Percentiles rank a stretch among this genome's conserved stretches.
These are phyloP conservation scores for Drosophila triauraria DNA, from an alignment of 1,140 invertebrate species.

Conservation along the genomic window DNA sequence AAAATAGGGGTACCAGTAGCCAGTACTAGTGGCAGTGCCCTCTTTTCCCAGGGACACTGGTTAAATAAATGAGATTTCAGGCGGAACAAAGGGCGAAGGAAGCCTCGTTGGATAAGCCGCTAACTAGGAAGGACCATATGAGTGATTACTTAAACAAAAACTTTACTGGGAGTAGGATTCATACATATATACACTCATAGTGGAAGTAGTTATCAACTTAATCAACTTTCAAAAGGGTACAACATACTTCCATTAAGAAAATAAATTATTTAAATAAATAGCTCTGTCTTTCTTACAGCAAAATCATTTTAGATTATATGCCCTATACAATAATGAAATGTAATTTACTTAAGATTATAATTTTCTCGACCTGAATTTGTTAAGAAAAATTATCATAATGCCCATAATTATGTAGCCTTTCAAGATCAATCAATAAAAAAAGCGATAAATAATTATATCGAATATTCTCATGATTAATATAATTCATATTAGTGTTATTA, in stretches of 20 bases:
- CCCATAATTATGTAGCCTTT: background rate
- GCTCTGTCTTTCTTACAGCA: too few relatives aligned
- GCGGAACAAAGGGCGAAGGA: constrained; percentile 37
- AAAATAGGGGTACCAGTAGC: constrained; percentile 45
- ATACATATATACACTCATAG: background rate
- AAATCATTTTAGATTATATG: background rate
- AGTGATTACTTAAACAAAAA: constrained; percentile 29
- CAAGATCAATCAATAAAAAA: background rate
- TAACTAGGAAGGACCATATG: constrained; percentile 20
- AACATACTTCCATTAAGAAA: background rate
- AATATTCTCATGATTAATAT: too few relatives aligned
- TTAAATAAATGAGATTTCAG: constrained; percentile 70
- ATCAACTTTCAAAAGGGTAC: too few relatives aligned
- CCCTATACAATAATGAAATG: too few relatives aligned
- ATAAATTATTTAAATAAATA: background rate
- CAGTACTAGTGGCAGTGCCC: background rate
- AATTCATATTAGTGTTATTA: background rate
- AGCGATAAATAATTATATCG: too few relatives aligned
- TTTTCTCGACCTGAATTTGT: background rate
- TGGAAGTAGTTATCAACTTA: background rate
- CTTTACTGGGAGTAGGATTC: background rate
- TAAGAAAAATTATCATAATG: background rate
- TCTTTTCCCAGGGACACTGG: constrained; percentile 23
- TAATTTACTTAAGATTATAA: background rate
- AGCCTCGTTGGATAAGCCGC: constrained; percentile 37